Evolutionary conservation across 2,797 vertebrate genomes (phyloP), one percentile per base, ranked within the genome.

Genomic region (Cyprinodon diabolis): DNA sequence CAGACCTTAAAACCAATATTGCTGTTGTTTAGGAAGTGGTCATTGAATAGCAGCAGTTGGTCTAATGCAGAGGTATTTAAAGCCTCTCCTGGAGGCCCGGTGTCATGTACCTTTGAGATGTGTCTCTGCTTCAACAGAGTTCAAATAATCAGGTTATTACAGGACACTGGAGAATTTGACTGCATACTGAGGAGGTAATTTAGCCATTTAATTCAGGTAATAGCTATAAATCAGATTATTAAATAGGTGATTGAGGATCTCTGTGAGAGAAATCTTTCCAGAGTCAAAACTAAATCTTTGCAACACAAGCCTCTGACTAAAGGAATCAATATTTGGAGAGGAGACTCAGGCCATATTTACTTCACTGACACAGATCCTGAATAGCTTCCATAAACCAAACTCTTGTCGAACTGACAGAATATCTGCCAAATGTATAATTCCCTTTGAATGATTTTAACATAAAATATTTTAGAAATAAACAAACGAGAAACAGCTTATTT

Each of bases 251-350:
- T 48, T 43, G 37, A 57, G 52, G n/a, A 57, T 77, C 56, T 1
- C 40, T 14, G 25, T 11, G 62, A 72, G 69, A 86, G 78, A 47
- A 52, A 69, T 76, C 51, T 69, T 48, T 66, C 68, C 37, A 70
- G 80, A 55, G 40, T 47, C 21, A 57, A 48, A 47, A 68, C 75
- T 79, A 1, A 56, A 4, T 84, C 66, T 79, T 43, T 76, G 56
- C 62, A 51, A 69, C 58, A 40, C 71, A 25, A 57, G 69, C n/a
- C 72, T 82, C 76, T 79, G 78, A 86, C 80, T 63, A 37, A 84
- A 51, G 56, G 7, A 74, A 89, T 91, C 85, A 49, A 90, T 90
- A 86, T 79, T 66, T 74, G 66, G 75, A 79, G 87, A 74, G 35
- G 85, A 83, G 75, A 57, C 75, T 65, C 72, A 82, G 69, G 77